Conservation (phyloP, 2,113 vertebrate species). For the Tupaia tana region DNA sequence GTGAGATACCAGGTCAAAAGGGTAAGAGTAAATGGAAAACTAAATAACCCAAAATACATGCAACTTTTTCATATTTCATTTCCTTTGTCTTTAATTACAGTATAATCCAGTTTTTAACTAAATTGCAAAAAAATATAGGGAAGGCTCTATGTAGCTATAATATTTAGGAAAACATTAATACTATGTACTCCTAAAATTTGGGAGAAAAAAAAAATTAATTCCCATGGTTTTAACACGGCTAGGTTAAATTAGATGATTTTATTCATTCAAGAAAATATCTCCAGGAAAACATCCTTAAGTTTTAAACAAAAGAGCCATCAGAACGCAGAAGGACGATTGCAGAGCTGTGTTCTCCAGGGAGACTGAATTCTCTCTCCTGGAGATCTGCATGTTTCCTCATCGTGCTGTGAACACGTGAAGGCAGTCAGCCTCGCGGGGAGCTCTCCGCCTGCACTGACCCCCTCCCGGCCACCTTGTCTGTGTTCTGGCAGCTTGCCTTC, state of each 20-base stretch:
- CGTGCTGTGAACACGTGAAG: not conserved
- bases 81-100: constrained; percentile 45
- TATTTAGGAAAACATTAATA: not conserved
- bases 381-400: not conserved
- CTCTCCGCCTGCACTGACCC: not conserved
- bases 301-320: constrained; percentile 19
- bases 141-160: not conserved
- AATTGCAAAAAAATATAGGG: not conserved
- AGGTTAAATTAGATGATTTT: constrained; percentile 34
- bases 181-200: not conserved
- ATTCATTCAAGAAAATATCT: constrained; percentile 32
- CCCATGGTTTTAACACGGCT: not conserved
- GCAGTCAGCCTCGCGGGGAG: not conserved
- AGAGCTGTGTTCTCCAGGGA: not conserved
- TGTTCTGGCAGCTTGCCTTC: not conserved
- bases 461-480: not conserved
- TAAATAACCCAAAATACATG: not conserved
- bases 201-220: constrained; percentile 2
- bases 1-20: not conserved
- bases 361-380: not conserved
- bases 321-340: not conserved
- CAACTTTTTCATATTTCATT: constrained; percentile 38
- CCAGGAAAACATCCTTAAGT: not conserved
- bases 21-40: not conserved
- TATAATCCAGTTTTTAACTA: constrained; percentile 55